These are phyloP conservation scores for Littorina saxatilis DNA, from an alignment of 1,140 invertebrate species.

Conservation along the genomic window DNA sequence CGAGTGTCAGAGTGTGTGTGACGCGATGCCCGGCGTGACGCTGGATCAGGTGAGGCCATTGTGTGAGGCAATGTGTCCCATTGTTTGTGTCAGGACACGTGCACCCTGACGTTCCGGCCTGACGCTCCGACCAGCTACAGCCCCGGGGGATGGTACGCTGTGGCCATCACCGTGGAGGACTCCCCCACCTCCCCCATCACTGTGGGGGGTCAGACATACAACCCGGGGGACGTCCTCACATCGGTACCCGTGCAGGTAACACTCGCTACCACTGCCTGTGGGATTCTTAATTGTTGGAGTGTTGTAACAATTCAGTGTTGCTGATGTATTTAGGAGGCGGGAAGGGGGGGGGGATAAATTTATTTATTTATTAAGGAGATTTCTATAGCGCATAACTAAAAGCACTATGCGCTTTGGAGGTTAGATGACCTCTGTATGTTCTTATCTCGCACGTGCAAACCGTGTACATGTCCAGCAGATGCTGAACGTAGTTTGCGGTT, in stretches of 20 bases:
- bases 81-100: constrained; percentile 36
- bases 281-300: too few relatives aligned
- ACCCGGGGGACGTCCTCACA: constrained; percentile 35
- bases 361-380: too few relatives aligned
- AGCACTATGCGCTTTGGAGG: too few relatives aligned
- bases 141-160: constrained; percentile 49
- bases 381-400: too few relatives aligned
- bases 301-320: too few relatives aligned
- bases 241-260: constrained; percentile 52
- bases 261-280: too few relatives aligned
- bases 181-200: constrained; percentile 45
- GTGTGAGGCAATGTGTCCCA: background rate
- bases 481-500: too few relatives aligned
- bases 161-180: constrained; percentile 52
- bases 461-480: too few relatives aligned
- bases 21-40: constrained; percentile 39
- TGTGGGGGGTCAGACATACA: constrained; percentile 40
- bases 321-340: too few relatives aligned
- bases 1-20: constrained; percentile 52
- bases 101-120: constrained; percentile 39
- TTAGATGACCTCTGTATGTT: too few relatives aligned
- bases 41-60: constrained; percentile 49
- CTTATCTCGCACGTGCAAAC: too few relatives aligned
- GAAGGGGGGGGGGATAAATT: too few relatives aligned
- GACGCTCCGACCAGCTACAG: constrained; percentile 27